Evolutionary conservation across 2,888 invertebrate species (phyloP).

Genomic region (Alloplasta piceator): DNA sequence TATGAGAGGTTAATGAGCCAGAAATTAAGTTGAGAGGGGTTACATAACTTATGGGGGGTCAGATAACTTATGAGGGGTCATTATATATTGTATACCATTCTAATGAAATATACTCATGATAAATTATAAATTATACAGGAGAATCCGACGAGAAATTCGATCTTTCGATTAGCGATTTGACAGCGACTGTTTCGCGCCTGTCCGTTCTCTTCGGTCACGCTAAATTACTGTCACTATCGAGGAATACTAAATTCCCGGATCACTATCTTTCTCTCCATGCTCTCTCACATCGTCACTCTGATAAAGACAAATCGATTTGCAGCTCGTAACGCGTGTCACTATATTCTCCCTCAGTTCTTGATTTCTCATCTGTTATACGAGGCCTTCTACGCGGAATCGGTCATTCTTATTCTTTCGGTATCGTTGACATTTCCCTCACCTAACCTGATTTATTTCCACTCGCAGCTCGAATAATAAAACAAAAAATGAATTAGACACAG

Average conservation of each 20-base stretch:
- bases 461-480: too few species aligned
- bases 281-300: conserved; percentile 40
- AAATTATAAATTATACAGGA: not conserved
- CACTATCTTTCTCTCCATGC: conserved; percentile 44
- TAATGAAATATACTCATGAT: not conserved
- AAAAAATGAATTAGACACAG: too few species aligned
- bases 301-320: conserved; percentile 63
- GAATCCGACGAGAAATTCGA: conserved; percentile 15
- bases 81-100: too few species aligned
- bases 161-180: conserved; percentile 14
- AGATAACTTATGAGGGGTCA: too few species aligned
- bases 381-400: too few species aligned
- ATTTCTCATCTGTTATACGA: not conserved
- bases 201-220: conserved; percentile 42
- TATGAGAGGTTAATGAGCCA: too few species aligned
- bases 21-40: too few species aligned
- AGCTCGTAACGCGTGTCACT: conserved; percentile 39
- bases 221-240: conserved; percentile 47
- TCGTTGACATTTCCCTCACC: too few species aligned
- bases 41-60: too few species aligned
- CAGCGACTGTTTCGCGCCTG: conserved; percentile 39
- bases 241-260: conserved; percentile 55
- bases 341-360: conserved; percentile 25
- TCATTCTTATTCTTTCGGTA: too few species aligned
- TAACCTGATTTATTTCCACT: too few species aligned